These are phyloP conservation scores for Pseudococcus viburni DNA, from an alignment of 2,888 invertebrate genomes.

Conservation along the genomic window DNA sequence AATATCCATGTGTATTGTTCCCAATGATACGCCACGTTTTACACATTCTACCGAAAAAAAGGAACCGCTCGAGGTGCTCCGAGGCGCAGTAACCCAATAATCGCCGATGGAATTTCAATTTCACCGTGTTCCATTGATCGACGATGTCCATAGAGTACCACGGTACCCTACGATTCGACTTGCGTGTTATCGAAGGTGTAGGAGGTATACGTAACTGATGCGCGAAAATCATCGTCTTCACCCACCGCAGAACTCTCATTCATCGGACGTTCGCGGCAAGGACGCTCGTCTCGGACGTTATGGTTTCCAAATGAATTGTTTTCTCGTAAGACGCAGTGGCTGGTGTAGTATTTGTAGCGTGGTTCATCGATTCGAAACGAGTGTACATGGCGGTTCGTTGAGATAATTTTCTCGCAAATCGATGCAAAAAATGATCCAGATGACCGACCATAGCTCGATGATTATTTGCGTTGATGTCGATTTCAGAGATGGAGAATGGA, in stretches of 20 bases:
- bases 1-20: conserved; percentile 4
- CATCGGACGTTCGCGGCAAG: background rate
- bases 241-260: background rate
- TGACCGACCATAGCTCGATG: too few relatives aligned
- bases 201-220: conserved; percentile 1
- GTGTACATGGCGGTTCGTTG: background rate
- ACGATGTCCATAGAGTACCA: background rate
- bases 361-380: conserved; percentile 15
- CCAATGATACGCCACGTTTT: conserved; percentile 7
- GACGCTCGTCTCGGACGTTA: background rate
- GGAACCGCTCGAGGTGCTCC: too few relatives aligned
- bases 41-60: conserved; percentile 22
- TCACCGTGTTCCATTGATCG: conserved; percentile 4
- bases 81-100: background rate
- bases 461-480: too few relatives aligned
- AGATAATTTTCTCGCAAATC: background rate
- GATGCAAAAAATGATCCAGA: background rate
- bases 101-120: conserved; percentile 18
- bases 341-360: background rate
- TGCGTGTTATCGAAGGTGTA: background rate
- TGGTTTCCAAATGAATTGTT: background rate
- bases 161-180: background rate
- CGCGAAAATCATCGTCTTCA: background rate
- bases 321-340: background rate
- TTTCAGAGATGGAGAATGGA: too few relatives aligned